Base-by-base conservation (phyloP, 2,113 vertebrate genomes). In the Ctenodactylus gundi region DNA sequence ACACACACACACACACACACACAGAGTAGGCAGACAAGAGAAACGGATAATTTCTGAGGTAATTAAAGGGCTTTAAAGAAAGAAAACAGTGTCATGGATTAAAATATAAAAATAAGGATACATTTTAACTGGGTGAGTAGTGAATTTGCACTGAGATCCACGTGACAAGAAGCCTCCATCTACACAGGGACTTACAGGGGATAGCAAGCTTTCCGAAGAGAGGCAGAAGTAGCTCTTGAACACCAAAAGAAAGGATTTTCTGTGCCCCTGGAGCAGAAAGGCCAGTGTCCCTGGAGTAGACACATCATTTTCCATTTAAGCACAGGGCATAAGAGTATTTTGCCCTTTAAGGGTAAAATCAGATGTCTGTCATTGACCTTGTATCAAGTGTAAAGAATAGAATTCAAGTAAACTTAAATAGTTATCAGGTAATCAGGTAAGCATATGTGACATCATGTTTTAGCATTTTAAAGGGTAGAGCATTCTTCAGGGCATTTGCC, bases 391-490 rank as follows among this genome's bases (percentile, higher is more conserved):
- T 67, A 57, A 83, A 84, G 58, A 64, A 13, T 27, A 62, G 81
- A 84, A 91, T 60, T 81, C 41, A 77, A 29, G 34, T 58, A 60
- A 93, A 87, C 39, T 57, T 68, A 31, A 78, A n/a, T 4, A 85
- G 75, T 78, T 78, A 51, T 58, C 90, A 68, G 87, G 57, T 72
- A 67, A 51, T 58, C 90, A 68, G 87, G 57, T 72, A 67, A 95
- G 44, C 76, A 0, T 36, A 65, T 2, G 3, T 68, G 58, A 86
- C 82, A 44, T 93, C 46, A 3, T 78, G 57, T 85, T 93, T 96
- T 57, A 18, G 49, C 1, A 0, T 73, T 86, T 80, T 11, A 93
- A 86, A 91, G 70, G 62, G 20, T n/a, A 73, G 83, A 41, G 4
- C 1, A 6, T 23, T 94, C 83, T 82, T 78, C 1, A 9, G 86